phyloP scores from a whole-genome alignment of 1,140 invertebrate species.

The Vanessa tameamea region DNA sequence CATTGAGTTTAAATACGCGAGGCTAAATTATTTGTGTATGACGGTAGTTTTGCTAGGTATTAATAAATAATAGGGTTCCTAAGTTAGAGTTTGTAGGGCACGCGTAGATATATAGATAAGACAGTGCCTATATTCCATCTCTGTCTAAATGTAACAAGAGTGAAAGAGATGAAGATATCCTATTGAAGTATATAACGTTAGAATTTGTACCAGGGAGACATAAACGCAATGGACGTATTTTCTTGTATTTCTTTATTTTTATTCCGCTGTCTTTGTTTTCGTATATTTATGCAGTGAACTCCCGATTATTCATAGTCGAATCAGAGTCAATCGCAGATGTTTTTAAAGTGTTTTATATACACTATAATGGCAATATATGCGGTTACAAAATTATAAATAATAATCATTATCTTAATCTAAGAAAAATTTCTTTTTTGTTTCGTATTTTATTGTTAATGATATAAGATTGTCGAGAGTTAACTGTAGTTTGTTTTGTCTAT shows the following conservation, averaged over 20 bases:
- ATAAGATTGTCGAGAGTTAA: not conserved
- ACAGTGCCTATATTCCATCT: not conserved
- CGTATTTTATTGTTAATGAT: not conserved
- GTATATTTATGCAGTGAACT: too few species aligned
- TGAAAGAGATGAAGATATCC: not conserved
- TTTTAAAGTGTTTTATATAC: too few species aligned
- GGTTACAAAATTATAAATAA: too few species aligned
- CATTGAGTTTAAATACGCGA: constrained; percentile 15
- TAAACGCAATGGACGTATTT: too few species aligned
- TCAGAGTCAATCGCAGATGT: too few species aligned
- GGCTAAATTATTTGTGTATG: constrained; percentile 18
- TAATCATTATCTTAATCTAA: not conserved
- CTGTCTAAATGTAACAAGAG: not conserved
- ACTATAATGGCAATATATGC: too few species aligned
- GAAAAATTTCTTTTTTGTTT: not conserved
- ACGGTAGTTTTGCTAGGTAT: constrained; percentile 38
- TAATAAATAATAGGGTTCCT: constrained; percentile 36
- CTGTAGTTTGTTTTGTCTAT: not conserved
- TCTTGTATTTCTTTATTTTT: too few species aligned
- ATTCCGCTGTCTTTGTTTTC: too few species aligned
- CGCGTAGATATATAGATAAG: not conserved
- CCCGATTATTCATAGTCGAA: too few species aligned
- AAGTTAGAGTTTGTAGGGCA: constrained; percentile 21
- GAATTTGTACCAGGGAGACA: too few species aligned
- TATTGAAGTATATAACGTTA: too few species aligned